Base-by-base conservation (phyloP, 1,140 invertebrate species). In the Proctacanthus coquilletti region DNA sequence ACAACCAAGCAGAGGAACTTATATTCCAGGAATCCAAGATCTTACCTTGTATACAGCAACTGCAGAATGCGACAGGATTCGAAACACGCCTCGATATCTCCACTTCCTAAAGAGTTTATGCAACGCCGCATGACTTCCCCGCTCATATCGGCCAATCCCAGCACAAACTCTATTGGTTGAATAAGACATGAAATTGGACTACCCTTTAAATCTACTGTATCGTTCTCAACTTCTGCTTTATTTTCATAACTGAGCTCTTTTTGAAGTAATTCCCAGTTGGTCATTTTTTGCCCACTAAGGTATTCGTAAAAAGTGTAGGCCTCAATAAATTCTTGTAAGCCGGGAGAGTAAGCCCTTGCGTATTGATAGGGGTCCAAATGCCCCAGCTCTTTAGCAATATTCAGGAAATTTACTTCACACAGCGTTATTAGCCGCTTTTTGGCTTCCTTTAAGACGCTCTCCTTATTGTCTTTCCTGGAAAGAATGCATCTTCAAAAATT, bases 71-170 rank as follows among this genome's bases (percentile, higher is more conserved):
- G 68, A 51, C 80, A 83, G 4, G 77, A 72, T 36, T 77, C 60
- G 50, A 76, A 76, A 48, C 85, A 85, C 34, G 72, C 73, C 14
- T 74, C 68, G n/a, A 79, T 69, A 46, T 89, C 75, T 0, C 84
- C 84, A 41, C 67, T 68, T 1, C 80, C 76, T 20, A 92, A 69
- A 47, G 75, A 79, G 48, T 83, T 88, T 5, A 93, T 87, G 39
- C 84, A 85, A 45, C 77, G 74, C 39, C 87, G 68, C 87, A 93
- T 92, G 17, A 92, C 52, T 58, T 94, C 87, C 1, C 87, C 88
- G 4, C 85, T 89, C 8, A 91, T 64, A 64, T 94, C 88, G 5
- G 80, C 77, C 27, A 93, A 59, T 2, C 87, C 88, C n/a, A 92
- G 57, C 45, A 92, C 46, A 14, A 53, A 60, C 40, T 63, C 56